These are phyloP conservation scores for Varanus komodoensis DNA, from an alignment of 2,113 vertebrate species.

Conservation along the genomic window DNA sequence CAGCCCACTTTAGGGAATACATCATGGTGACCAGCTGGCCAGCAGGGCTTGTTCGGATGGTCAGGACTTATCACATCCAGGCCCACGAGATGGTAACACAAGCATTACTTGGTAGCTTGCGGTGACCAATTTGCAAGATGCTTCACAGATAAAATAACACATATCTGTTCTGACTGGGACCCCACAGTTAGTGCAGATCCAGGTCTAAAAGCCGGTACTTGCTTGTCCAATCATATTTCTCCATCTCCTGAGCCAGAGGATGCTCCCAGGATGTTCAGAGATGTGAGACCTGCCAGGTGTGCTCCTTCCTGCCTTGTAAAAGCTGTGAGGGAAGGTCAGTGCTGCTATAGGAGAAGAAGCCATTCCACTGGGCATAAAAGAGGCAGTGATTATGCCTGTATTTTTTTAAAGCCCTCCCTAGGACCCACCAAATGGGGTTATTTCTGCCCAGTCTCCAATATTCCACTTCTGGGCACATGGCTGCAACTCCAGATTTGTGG, in stretches of 20 bases:
- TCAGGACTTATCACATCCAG: background rate
- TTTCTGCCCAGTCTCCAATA: no score
- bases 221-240: background rate
- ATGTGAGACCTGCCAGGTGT: background rate
- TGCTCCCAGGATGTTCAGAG: background rate
- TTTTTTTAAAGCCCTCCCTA: no score
- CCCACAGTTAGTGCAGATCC: background rate
- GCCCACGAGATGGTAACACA: background rate
- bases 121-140: background rate
- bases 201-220: rapidly evolving
- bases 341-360: background rate
- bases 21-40: no score
- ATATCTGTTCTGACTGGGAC: background rate
- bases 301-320: background rate
- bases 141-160: background rate
- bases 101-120: background rate
- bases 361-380: background rate
- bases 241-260: background rate
- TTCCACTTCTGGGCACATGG: no score
- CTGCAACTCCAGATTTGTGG: no score
- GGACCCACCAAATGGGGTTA: no score
- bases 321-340: background rate
- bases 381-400: no score
- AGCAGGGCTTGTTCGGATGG: background rate
- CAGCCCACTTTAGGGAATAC: background rate